These are phyloP conservation scores for Lepisosteus osseus DNA, from an alignment of 2,113 vertebrate species.

Conservation along the genomic window DNA sequence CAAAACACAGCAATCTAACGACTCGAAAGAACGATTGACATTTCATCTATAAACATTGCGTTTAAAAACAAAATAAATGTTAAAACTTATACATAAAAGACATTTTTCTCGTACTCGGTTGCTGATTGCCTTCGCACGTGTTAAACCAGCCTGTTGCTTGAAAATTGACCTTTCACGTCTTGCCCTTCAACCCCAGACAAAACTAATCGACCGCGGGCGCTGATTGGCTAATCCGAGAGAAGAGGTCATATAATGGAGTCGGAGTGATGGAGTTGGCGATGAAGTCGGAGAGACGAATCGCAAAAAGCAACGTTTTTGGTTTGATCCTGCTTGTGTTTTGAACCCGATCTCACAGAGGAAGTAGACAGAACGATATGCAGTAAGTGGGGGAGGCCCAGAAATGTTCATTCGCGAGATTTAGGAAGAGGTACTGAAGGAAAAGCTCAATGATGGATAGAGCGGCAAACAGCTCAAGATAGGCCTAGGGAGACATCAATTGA, in stretches of 20 bases:
- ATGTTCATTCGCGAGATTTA: background rate
- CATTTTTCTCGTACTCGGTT: background rate
- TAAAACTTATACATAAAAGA: too few relatives aligned
- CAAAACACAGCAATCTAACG: too few relatives aligned
- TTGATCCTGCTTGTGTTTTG: background rate
- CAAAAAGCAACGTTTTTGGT: background rate
- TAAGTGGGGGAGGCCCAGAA: constrained; percentile 37
- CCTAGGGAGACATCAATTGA: background rate
- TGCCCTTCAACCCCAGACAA: constrained; percentile 5
- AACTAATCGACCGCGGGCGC: constrained; percentile 5
- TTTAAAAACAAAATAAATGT: too few relatives aligned
- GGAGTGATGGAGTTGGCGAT: background rate
- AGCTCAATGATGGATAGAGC: background rate
- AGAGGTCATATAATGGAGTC: background rate
- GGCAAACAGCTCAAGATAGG: background rate
- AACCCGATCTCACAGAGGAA: constrained; percentile 10
- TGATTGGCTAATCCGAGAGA: background rate
- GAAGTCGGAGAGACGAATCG: background rate
- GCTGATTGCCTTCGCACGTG: background rate
- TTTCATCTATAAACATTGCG: too few relatives aligned
- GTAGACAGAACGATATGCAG: constrained; percentile 49
- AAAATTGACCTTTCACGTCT: background rate
- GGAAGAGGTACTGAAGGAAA: background rate
- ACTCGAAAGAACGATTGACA: too few relatives aligned
- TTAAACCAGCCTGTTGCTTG: background rate